Percentiles rank a stretch among this genome's conserved stretches.
Evolutionary conservation across 2,797 vertebrate genomes (phyloP).

Genomic region (Anabacerthia variegaticeps): DNA sequence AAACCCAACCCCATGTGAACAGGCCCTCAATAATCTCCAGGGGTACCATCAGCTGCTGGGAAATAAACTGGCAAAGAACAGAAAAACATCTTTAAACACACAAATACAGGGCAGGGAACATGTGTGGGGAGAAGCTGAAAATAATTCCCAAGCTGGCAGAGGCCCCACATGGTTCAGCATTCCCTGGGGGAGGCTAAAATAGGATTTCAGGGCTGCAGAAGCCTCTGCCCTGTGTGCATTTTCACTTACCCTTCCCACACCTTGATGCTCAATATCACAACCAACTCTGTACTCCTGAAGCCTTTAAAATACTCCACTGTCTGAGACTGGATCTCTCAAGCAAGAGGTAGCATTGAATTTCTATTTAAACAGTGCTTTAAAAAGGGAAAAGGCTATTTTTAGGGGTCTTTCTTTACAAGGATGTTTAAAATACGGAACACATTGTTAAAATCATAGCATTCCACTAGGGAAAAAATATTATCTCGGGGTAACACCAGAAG

Average conservation of each 20-base stretch:
- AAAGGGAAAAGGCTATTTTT: not conserved
- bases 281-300: not conserved
- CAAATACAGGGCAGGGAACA: not conserved
- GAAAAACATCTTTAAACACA: not conserved
- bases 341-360: not conserved
- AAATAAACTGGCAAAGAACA: not conserved
- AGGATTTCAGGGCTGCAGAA: not conserved
- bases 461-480: not conserved
- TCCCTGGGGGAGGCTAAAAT: not conserved
- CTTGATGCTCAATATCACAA: not conserved
- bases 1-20: fast-evolving
- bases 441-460: not conserved
- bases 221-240: not conserved
- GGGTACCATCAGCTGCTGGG: not conserved
- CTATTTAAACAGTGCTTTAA: not conserved
- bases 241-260: not conserved
- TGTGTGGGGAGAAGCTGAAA: not conserved
- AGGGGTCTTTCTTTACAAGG: not conserved
- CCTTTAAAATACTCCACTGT: not conserved
- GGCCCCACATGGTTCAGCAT: not conserved
- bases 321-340: not conserved
- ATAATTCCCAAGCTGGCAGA: not conserved
- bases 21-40: not conserved
- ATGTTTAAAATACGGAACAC: not conserved
- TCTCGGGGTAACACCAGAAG: fast-evolving